A percentile compares a stretch with the other conserved stretches of the same genome.
Evolutionary conservation across 2,888 invertebrate genomes (phyloP).

Genomic region (Sphinx pinastri): DNA sequence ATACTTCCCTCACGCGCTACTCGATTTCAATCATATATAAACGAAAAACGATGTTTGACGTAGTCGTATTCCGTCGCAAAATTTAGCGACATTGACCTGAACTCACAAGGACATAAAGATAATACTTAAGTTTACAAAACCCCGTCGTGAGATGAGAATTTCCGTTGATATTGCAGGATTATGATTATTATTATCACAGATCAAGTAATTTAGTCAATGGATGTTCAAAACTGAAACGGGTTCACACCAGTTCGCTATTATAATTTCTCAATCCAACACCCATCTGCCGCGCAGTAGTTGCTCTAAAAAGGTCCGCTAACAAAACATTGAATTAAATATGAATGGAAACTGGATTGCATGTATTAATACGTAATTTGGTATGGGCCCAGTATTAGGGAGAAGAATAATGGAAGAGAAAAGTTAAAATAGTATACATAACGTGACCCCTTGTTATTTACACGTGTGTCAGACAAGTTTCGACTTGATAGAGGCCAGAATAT

Average conservation of each 20-base stretch:
- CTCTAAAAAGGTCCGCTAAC: slow-evolving; percentile 69
- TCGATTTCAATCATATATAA: background rate
- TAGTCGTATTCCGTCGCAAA: background rate
- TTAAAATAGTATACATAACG: slow-evolving; percentile 62
- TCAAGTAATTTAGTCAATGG: slow-evolving; percentile 4
- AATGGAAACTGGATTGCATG: slow-evolving; percentile 82
- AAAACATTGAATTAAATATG: slow-evolving; percentile 79
- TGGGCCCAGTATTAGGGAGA: slow-evolving; percentile 77
- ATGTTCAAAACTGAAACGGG: slow-evolving; percentile 41
- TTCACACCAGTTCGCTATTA: slow-evolving; percentile 72
- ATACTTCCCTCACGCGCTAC: background rate
- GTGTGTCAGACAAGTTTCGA: slow-evolving; percentile 69
- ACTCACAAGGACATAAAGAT: no score
- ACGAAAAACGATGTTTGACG: background rate
- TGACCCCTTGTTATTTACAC: slow-evolving; percentile 68
- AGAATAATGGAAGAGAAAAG: slow-evolving; percentile 74
- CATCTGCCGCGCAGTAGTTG: slow-evolving; percentile 78
- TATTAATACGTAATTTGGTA: slow-evolving; percentile 79
- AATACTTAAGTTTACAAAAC: background rate
- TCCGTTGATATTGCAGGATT: slow-evolving; percentile 32
- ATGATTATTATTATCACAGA: slow-evolving; percentile 36
- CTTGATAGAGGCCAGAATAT: slow-evolving; percentile 57
- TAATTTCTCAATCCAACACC: slow-evolving; percentile 76
- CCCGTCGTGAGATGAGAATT: slow-evolving; percentile 6
- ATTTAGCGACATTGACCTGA: background rate